Conservation (phyloP, 2,888 invertebrate genomes). For the Scrobipalpa atriplicella region DNA sequence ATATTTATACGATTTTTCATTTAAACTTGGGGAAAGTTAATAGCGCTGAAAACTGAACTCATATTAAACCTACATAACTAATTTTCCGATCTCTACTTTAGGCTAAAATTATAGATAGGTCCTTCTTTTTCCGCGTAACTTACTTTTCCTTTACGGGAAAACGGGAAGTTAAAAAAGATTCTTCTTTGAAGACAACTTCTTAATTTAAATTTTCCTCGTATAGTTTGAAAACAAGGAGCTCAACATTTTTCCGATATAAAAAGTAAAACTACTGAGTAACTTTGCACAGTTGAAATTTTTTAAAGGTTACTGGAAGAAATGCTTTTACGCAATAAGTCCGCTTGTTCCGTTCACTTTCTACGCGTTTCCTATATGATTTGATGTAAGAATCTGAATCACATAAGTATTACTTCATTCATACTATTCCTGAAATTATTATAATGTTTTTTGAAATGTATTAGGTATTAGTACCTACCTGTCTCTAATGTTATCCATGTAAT, state of each 20-base stretch:
- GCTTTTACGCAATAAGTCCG: not conserved
- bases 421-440: not conserved
- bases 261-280: not conserved
- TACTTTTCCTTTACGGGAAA: not conserved
- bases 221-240: constrained; percentile 9
- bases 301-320: not conserved
- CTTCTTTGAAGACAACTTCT: not conserved
- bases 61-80: not conserved
- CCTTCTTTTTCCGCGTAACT: not conserved
- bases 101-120: not conserved
- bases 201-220: not conserved
- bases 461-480: constrained; percentile 88
- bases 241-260: not conserved
- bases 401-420: too few species aligned
- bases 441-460: not conserved
- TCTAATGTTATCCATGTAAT: constrained; percentile 93
- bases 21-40: too few species aligned
- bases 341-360: not conserved
- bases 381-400: too few species aligned
- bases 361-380: too few species aligned
- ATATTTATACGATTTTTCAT: too few species aligned
- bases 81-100: not conserved
- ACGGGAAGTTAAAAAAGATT: not conserved
- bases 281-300: not conserved
- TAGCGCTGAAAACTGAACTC: too few species aligned